Base-by-base conservation (phyloP, 2,113 vertebrate species). In the Dromaius novaehollandiae region DNA sequence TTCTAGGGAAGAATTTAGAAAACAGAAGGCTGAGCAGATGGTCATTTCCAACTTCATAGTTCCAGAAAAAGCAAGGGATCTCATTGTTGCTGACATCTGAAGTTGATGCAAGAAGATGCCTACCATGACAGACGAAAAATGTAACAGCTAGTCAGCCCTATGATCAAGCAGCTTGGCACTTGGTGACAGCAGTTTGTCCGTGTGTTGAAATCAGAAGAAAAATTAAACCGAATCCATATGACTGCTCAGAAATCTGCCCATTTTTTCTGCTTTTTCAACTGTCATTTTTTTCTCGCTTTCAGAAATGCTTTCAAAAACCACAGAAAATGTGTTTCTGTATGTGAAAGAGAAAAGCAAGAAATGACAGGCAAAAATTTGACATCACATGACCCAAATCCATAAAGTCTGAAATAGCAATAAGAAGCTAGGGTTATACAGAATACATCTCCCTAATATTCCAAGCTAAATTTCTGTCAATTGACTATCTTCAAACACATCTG, bases 11-110 rank as follows among this genome's bases (percentile, higher is more conserved):
- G 36, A 86, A 46, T 55, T 93, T 51, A 86, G 38, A 79, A 91
- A 95, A 95, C 96, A 97, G 97, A 97, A 96, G 90, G 76, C 28
- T 91, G 91, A 97, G 73, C 97, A 98, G 96, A 98, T 97, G 95
- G 96, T 60, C 32, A 68, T 94, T 97, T 96, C 93, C 83, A 96
- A 94, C 93, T 97, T 97, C 75, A 82, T 86, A 93, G 61, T 93
- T 95, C 63, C 82, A 89, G 74, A 96, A 97, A 96, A 96, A 93
- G 9, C 74, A 86, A 95, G n/a, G 50, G 7, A 18, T 96, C 38
- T 95, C 32, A 53, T n/a, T 96, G 87, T 90, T 96, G 36, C 81
- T 97, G 96, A 97, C 90, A 90, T 96, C 63, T 95, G 88, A 97
- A 95, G 89, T 78, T 97, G 64, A 93, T 71, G 92, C 76, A 97